Evolutionary conservation across 2,797 vertebrate genomes (phyloP).

Genomic region (Chaetophractus vellerosus): DNA sequence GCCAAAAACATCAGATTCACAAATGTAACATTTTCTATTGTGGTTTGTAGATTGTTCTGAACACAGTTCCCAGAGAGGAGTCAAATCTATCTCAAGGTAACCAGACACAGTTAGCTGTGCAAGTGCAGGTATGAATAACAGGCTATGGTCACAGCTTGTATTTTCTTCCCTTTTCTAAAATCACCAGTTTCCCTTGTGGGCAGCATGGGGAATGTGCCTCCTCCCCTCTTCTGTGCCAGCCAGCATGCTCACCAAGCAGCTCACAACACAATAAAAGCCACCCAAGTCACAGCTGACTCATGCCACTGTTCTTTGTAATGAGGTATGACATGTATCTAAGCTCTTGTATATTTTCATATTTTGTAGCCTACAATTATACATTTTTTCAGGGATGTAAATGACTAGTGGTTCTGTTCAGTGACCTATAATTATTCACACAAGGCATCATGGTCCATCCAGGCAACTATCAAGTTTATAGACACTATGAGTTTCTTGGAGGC

Average conservation of each 20-base stretch:
- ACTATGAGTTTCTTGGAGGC: not conserved
- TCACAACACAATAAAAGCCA: slow-evolving; percentile 73
- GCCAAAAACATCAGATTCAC: not conserved
- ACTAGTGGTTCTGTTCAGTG: slow-evolving; percentile 76
- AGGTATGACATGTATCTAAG: slow-evolving; percentile 78
- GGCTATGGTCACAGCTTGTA: not conserved
- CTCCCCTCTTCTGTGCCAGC: not conserved
- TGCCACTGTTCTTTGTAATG: slow-evolving; percentile 75
- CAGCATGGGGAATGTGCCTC: not conserved
- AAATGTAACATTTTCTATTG: slow-evolving; percentile 51
- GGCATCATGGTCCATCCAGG: slow-evolving; percentile 60
- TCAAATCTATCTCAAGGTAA: not conserved
- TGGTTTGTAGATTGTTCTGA: not conserved
- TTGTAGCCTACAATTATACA: slow-evolving; percentile 83
- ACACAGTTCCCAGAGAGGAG: slow-evolving; percentile 58
- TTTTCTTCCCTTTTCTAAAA: not conserved
- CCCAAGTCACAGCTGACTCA: slow-evolving; percentile 83
- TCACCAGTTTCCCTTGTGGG: not conserved
- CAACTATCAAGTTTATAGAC: slow-evolving; percentile 19
- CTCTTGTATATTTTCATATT: slow-evolving; percentile 82
- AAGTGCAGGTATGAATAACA: not conserved
- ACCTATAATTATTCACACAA: slow-evolving; percentile 82
- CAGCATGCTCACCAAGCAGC: slow-evolving; percentile 20
- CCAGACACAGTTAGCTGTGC: not conserved
- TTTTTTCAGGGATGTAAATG: slow-evolving; percentile 85